A percentile compares a stretch with the other conserved stretches of the same genome.
Conservation (phyloP, 2,113 vertebrate species). For the human region GRCh38 chr17:44044001-44044500, state of each 20-base stretch:
- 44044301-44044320: not conserved
- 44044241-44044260: slow-evolving; percentile 34
- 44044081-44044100: slow-evolving; percentile 19
- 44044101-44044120: not conserved
- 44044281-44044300: slow-evolving; percentile 25
- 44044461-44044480: not conserved
- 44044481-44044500: not conserved
- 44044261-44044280: slow-evolving; percentile 35
- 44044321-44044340: not conserved
- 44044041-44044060: not conserved
- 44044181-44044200: not conserved
- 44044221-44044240: slow-evolving; percentile 28
- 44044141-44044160: slow-evolving; percentile 10
- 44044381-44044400: slow-evolving; percentile 27
- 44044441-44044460: not conserved
- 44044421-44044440: not conserved
- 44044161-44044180: slow-evolving; percentile 51
- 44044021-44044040: not conserved
- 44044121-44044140: not conserved
- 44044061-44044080: slow-evolving; percentile 15
- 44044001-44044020: slow-evolving; percentile 23
- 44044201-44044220: not conserved
- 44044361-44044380: not conserved
- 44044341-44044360: not conserved
- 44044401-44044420: slow-evolving; percentile 12